Evolutionary conservation across 2,797 vertebrate species (phyloP).

Genomic region (Acridotheres tristis): DNA sequence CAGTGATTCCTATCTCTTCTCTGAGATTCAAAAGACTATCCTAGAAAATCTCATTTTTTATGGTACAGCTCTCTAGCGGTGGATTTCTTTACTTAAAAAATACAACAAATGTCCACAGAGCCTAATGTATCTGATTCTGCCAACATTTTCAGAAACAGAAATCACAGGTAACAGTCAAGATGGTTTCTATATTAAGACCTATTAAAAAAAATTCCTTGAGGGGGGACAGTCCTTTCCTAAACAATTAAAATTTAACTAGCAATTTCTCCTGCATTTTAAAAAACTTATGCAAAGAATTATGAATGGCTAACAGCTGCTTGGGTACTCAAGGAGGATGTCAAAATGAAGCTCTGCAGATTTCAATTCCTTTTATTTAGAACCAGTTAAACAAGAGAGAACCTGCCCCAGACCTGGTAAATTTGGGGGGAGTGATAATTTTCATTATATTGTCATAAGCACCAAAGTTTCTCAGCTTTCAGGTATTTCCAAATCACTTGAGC

Average conservation of each 20-base stretch:
- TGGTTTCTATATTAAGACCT: neutral
- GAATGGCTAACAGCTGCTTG: neutral
- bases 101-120: neutral
- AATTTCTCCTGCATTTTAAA: neutral
- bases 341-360: neutral
- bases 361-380: neutral
- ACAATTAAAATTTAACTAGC: neutral
- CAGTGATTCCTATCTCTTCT: neutral
- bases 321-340: neutral
- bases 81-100: neutral
- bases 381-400: neutral
- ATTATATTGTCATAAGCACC: neutral
- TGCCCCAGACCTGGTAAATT: neutral
- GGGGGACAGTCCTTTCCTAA: neutral
- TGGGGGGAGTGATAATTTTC: neutral
- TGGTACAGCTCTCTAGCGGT: neutral
- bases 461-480: slow-evolving; percentile 12
- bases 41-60: neutral
- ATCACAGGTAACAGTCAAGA: neutral
- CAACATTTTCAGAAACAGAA: neutral
- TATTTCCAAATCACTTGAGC: slow-evolving; percentile 17
- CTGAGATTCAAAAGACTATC: neutral
- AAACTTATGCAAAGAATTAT: neutral
- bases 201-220: neutral
- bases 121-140: neutral